phyloP scores from a whole-genome alignment of 2,797 vertebrate species.

The Pachyuromys duprasi region DNA sequence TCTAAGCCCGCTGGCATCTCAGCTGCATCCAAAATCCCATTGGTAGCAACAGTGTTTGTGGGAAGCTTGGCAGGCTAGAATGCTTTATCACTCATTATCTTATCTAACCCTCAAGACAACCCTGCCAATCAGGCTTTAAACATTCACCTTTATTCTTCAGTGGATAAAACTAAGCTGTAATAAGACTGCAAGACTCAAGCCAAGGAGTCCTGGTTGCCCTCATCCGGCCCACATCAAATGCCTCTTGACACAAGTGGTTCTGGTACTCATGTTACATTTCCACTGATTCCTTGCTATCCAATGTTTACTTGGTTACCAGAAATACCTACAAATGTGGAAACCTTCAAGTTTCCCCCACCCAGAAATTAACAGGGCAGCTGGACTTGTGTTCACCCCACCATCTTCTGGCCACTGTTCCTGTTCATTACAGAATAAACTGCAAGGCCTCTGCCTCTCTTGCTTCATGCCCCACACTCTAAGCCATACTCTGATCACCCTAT shows the following conservation, averaged over 20 bases:
- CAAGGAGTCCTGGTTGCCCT: not conserved
- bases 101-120: slow-evolving; percentile 29
- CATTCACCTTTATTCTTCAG: slow-evolving; percentile 23
- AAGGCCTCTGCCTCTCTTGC: not conserved
- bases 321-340: not conserved
- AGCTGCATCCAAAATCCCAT: not conserved
- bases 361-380: not conserved
- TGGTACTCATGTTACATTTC: not conserved
- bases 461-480: not conserved
- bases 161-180: slow-evolving; percentile 49
- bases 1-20: slow-evolving; percentile 7
- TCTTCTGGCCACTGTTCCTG: not conserved
- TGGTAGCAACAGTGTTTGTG: slow-evolving; percentile 9
- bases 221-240: not conserved
- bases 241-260: not conserved
- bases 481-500: not conserved
- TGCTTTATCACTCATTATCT: slow-evolving; percentile 23
- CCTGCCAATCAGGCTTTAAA: slow-evolving; percentile 30
- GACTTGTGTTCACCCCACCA: not conserved
- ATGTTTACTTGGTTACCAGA: not conserved
- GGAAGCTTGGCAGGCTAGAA: slow-evolving; percentile 46
- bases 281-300: not conserved
- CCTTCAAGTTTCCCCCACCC: not conserved
- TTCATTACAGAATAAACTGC: not conserved
- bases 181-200: not conserved